phyloP scores from a whole-genome alignment of 2,888 invertebrate species.

The Hypomecis atomaria region DNA sequence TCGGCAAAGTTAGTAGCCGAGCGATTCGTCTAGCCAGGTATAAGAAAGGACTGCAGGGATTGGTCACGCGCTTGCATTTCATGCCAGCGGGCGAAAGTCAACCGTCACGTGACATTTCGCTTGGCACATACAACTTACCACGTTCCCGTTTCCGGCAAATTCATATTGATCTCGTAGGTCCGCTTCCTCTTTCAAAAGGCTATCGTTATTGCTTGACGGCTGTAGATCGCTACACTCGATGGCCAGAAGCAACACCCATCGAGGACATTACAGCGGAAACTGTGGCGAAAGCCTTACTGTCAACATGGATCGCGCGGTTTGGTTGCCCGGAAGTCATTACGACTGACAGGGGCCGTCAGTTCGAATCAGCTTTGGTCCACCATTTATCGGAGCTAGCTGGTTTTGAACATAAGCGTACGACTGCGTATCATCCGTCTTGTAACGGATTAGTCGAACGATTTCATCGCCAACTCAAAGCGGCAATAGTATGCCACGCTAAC shows the following conservation, averaged over 20 bases:
- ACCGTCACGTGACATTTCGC: conserved; percentile 48
- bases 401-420: conserved; percentile 26
- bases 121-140: conserved; percentile 44
- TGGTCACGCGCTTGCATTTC: conserved; percentile 51
- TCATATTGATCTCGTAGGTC: conserved; percentile 42
- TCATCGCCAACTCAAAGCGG: conserved; percentile 36
- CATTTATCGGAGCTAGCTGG: conserved; percentile 17
- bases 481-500: conserved; percentile 30
- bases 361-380: conserved; percentile 39
- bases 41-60: conserved; percentile 50
- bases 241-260: conserved; percentile 45
- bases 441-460: conserved; percentile 29
- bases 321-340: conserved; percentile 50
- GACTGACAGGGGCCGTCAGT: conserved; percentile 60
- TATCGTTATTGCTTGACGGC: conserved; percentile 43
- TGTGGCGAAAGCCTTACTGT: conserved; percentile 53
- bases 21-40: conserved; percentile 58
- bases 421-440: conserved; percentile 35
- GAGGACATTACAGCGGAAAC: conserved; percentile 60
- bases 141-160: conserved; percentile 41
- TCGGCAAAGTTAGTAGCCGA: conserved; percentile 46
- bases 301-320: conserved; percentile 45
- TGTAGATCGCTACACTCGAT: conserved; percentile 43
- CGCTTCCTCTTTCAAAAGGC: conserved; percentile 29
- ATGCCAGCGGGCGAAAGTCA: conserved; percentile 57